Percentiles rank a stretch among this genome's conserved stretches.
phyloP scores from a whole-genome alignment of 2,797 vertebrate species.

The Rhinoraja longicauda region DNA sequence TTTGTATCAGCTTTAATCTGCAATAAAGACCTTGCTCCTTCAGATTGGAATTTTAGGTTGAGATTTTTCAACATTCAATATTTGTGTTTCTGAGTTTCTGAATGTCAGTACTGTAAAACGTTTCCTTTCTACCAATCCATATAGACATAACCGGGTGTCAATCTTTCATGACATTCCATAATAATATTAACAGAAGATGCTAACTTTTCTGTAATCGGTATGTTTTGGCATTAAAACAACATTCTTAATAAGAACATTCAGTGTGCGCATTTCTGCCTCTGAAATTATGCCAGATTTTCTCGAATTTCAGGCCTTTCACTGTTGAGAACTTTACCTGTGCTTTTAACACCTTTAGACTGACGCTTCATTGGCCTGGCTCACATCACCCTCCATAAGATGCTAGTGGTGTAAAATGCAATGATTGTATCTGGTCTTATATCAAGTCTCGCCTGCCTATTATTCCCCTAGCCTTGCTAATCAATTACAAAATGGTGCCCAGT shows the following conservation, averaged over 20 bases:
- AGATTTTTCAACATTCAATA: neutral
- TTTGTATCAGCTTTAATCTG: neutral
- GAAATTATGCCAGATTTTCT: neutral
- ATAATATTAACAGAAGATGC: constrained; percentile 9
- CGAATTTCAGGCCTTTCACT: neutral
- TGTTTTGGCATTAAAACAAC: neutral
- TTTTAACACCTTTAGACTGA: neutral
- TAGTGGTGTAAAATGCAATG: neutral
- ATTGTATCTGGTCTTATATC: neutral
- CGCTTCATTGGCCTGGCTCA: neutral
- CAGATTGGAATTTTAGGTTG: too few species aligned
- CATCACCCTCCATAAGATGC: neutral
- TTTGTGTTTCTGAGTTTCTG: neutral
- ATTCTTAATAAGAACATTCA: neutral
- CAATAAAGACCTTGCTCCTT: neutral
- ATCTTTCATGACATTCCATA: neutral
- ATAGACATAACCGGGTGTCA: neutral
- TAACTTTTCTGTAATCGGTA: neutral
- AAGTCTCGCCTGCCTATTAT: neutral
- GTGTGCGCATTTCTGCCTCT: neutral
- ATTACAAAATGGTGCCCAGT: neutral
- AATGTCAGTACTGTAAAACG: neutral
- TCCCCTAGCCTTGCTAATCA: neutral
- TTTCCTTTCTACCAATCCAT: neutral
- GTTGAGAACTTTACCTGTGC: neutral